Base-by-base conservation (phyloP, 2,113 vertebrate species). In the Brachypodius melanocephalos region DNA sequence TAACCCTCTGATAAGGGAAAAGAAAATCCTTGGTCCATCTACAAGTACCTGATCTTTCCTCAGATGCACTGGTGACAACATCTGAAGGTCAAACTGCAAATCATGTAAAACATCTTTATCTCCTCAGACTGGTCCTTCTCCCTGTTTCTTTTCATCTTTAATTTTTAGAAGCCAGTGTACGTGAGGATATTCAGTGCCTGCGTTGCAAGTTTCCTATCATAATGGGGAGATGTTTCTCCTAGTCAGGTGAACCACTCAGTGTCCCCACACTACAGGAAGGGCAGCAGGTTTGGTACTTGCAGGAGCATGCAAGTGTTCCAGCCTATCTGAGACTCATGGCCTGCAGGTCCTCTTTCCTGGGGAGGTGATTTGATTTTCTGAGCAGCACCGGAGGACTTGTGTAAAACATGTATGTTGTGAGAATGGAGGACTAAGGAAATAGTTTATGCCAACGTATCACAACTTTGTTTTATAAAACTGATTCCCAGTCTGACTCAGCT, bases 41-140 rank as follows among this genome's bases (percentile, higher is more conserved):
- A 88, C 69, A 91, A 96, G 82, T 49, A 90, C 9, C 88, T 94
- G 55, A 88, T 97, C 94, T 96, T 93, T 91, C 86, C 95, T 95
- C 71, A 95, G 85, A 97, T 51, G 89, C 40, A 85, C 57, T 2
- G 1, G 69, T 90, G 97, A 97, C 89, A 97, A 71, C 93, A 97
- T 94, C 94, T 97, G 97, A 97, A 98, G 96, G 96, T 98, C 95
- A 96, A 95, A 88, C 78, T 93, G 90, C 93, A 97, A 97, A 97
- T 95, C 90, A 95, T 65, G 45, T 94, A 96, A 97, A 97, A 96
- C 81, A 96, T 77, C 89, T 97, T 97, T 97, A 96, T 95, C 66
- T 97, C 66, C 92, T 95, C 84, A 85, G 83, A 81, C 34, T 62
- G 68, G 45, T 83, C 77, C 86, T 95, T 81, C 20, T 62, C 69